Evolutionary conservation across 2,113 vertebrate genomes (phyloP).

Genomic region (Heterotilapia buettikoferi): DNA sequence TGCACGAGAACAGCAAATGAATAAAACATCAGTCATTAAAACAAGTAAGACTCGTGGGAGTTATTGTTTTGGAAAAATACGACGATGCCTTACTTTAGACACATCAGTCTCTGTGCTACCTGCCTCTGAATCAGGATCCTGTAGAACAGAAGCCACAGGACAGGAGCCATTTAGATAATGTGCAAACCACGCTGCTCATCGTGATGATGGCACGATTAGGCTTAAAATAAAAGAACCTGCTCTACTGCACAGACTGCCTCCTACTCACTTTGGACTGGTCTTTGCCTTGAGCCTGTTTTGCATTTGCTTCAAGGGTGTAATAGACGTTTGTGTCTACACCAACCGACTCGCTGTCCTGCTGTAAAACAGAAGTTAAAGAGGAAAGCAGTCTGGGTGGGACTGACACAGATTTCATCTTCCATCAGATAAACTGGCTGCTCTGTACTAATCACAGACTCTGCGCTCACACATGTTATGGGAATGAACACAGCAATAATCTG

Average conservation of each 20-base stretch:
- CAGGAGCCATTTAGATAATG: not conserved
- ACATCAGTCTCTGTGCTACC: conserved; percentile 9
- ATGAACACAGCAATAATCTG: not conserved
- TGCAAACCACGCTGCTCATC: not conserved
- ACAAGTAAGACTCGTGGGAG: not conserved
- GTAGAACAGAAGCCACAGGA: not conserved
- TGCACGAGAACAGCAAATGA: not conserved
- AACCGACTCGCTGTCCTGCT: conserved; percentile 30
- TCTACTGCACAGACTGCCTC: not conserved
- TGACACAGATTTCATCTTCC: not conserved
- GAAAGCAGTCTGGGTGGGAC: not conserved
- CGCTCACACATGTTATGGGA: not conserved
- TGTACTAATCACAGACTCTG: not conserved
- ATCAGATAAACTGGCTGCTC: not conserved
- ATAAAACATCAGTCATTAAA: not conserved
- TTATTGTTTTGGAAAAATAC: not conserved
- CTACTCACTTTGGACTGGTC: conserved; percentile 40
- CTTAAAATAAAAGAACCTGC: not conserved
- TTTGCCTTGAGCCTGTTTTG: conserved; percentile 12
- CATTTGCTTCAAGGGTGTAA: conserved; percentile 33
- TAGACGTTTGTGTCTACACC: conserved; percentile 28
- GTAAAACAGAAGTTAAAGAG: conserved; percentile 38
- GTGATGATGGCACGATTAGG: not conserved
- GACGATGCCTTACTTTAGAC: not conserved
- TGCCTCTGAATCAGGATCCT: conserved; percentile 57